Percentiles rank a stretch among this genome's conserved stretches.
Conservation (phyloP, 2,888 invertebrate species). For the Gymnosoma rotundatum region DNA sequence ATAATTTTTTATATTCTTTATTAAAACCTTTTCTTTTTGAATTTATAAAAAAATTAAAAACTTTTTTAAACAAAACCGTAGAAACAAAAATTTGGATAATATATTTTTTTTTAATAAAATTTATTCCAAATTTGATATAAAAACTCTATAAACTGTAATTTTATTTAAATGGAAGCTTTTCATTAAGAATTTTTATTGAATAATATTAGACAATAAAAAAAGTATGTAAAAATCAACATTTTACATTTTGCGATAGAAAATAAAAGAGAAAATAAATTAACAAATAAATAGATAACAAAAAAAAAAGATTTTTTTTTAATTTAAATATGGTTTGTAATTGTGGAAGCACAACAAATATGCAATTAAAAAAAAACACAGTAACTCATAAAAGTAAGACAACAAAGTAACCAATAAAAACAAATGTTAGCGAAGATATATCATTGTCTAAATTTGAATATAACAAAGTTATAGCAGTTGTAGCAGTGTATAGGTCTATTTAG, state of each 20-base stretch:
- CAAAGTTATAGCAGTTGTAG: too few relatives aligned
- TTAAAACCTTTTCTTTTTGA: too few relatives aligned
- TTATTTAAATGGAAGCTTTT: background rate
- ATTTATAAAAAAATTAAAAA: too few relatives aligned
- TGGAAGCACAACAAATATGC: background rate
- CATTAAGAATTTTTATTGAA: conserved; percentile 21
- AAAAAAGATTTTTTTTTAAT: background rate
- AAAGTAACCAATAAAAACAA: too few relatives aligned
- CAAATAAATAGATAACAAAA: background rate
- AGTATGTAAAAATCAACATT: background rate
- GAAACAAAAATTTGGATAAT: too few relatives aligned
- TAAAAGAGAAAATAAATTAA: conserved; percentile 4
- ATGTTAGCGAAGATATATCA: too few relatives aligned
- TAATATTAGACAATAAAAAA: conserved; percentile 12
- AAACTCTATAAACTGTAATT: conserved; percentile 12
- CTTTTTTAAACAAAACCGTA: too few relatives aligned
- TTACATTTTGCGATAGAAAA: background rate
- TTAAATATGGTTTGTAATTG: background rate
- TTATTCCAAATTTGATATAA: conserved; percentile 6
- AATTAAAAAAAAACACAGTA: conserved; percentile 9
- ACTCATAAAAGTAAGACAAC: background rate
- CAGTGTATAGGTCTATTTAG: too few relatives aligned
- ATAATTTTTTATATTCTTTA: too few relatives aligned
- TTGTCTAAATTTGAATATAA: too few relatives aligned
- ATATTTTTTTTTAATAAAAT: background rate